Evolutionary conservation across 1,140 invertebrate species (phyloP), one percentile per base, ranked within the genome.

Genomic region (Tachypleus tridentatus): DNA sequence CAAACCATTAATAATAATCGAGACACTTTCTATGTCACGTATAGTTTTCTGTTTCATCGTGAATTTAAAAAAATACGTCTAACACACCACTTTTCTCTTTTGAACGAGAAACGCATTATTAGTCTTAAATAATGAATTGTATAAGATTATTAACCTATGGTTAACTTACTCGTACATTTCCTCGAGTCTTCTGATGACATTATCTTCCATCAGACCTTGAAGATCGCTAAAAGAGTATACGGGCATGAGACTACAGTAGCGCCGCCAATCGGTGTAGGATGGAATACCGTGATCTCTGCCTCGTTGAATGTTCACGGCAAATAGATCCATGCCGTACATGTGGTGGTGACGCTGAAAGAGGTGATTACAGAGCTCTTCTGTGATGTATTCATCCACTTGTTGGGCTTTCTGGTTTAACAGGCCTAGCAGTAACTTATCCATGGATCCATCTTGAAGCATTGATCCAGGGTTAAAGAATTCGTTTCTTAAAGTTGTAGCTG

Each of bases 251-350:
- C 93, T 91, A 74, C 95, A 98, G 61, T 85, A 83, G 71, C 84
- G 79, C 9, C 96, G 78, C 82, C 88, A 97, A 62, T 89, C 86
- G 56, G 87, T 85, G 71, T 98, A 98, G 5, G 87, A 85, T 2
- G 93, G 93, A 52, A 99, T 81, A 4, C 86, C 97, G 75, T 98
- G 96, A 76, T 98, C 96, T 68, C 96, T 78, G 1, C 90, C 87
- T 71, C 96, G 76, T 75, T 99, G 96, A 65, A 99, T 92, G 73
- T 99, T 99, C 74, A 99, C 88, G 1, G 94, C 90, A 4, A 94
- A 96, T 59, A 99, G 79, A 80, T 99, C 97, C 9, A 92, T 77
- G 4, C 91, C 90, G 53, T 8, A 7, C 7, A n/a, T 7, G 97
- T 79, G 57, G 93, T 87, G 3, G 97, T 89, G 51, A 64, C 48